Base-by-base conservation (phyloP, 2,113 vertebrate genomes). In the Atractosteus spatula region DNA sequence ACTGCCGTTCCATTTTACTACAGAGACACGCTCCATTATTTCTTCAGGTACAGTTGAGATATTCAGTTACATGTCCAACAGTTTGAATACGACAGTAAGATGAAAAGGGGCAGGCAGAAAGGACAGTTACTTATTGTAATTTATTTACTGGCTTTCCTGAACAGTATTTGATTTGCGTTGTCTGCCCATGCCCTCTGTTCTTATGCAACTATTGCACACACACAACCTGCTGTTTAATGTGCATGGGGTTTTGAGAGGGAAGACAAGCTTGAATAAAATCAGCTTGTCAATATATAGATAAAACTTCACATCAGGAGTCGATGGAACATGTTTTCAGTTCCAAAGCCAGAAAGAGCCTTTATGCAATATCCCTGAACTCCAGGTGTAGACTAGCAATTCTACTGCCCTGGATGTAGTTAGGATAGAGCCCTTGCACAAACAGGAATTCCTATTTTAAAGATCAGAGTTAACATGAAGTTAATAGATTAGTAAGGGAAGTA, bases 1-100 rank as follows among this genome's bases (percentile, higher is more conserved):
- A 97, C 94, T 93, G 94, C 93, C 91, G 92, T 95, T 96, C 93
- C 95, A 93, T 98, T 98, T 97, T 97, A 98, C 95, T 98, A 95
- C 95, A 94, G 93, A 95, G 95, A 95, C 94, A 97, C 92, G 95
- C 95, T 98, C 95, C 96, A 97, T 99, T 98, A 98, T 98, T 96
- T 95, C 93, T 94, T 93, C 96, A 98, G 97, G 97, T 98, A 97
- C 91, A 96, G 92, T 94, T 94, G 93, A 96, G 94, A 95, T 95
- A 94, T 94, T 95, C 94, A 92, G 92, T 92, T 92, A 92, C 94
- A 92, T 92, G 90, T 92, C 91, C 94, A 90, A 91, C 91, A 90
- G 90, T 91, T 91, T 91, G 90, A 93, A 93, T 92, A 93, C 88
- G 84, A 87, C 90, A 91, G 91, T 94, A 88, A 94, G 92, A 95